Evolutionary conservation across 2,888 invertebrate genomes (phyloP), one percentile per base, ranked within the genome.

Genomic region (Eilema depressum): DNA sequence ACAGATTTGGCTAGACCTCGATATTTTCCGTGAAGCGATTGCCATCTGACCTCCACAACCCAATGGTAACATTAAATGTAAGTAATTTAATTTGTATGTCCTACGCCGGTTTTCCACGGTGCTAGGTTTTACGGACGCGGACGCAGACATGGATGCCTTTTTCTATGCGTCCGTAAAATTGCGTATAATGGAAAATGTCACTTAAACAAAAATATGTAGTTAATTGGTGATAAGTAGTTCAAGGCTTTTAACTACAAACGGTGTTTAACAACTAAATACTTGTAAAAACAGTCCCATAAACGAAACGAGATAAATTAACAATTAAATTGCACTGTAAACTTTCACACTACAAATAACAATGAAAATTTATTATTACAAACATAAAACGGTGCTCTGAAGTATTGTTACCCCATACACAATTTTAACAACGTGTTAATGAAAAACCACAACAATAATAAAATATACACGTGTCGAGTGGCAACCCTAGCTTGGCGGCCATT

Each of bases 391-490:
- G 75, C 75, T 70, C 75, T 80, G 75, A 79, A 80, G 78, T 73
- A 79, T 69, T 78, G 81, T 81, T 80, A 78, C 78, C 83, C 83
- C 83, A 80, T 77, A 80, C 80, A 83, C 78, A 80, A 73, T 83
- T 79, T 84, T 82, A 83, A 83, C 76, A 71, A 77, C 78, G 79
- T 85, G 90, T 90, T 92, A 94, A 94, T 94, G 92, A 93, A 94
- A 93, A 93, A 92, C 92, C 92, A 88, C 93, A 90, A 89, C 89
- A 91, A 90, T 90, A 90, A 94, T 94, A 93, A 94, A 93, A 86
- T 88, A 87, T 94, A 93, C 93, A 94, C 93, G 90, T 92, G 93
- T 85, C 85, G 88, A 90, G 91, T 89, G 92, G 91, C 93, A 95
- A 85, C 95, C 95, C 95, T 95, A 77, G 86, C 80, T 79, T 81